A percentile compares a stretch with the other conserved stretches of the same genome.
phyloP scores from a whole-genome alignment of 2,888 invertebrate species.

The Agrochola lota region DNA sequence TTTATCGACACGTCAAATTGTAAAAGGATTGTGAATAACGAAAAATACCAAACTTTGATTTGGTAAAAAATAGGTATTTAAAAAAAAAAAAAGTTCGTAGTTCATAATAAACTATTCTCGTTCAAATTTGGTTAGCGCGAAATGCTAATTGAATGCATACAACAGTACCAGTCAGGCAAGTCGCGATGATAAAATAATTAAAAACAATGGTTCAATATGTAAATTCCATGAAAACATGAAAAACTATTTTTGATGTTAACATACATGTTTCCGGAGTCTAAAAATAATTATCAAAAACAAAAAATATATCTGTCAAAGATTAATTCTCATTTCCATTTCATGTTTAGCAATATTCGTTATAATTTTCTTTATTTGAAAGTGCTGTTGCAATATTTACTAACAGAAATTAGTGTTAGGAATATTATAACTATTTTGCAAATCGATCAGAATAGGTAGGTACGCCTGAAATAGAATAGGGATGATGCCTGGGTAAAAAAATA shows the following conservation, averaged over 20 bases:
- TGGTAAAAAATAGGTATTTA: too few species aligned
- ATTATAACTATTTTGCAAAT: not conserved
- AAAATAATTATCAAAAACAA: not conserved
- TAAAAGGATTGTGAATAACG: not conserved
- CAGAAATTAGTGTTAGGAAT: not conserved
- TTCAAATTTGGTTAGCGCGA: not conserved
- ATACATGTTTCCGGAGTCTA: too few species aligned
- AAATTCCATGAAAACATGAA: not conserved
- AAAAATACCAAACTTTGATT: not conserved
- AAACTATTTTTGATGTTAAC: not conserved
- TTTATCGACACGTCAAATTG: not conserved
- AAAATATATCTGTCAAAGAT: not conserved
- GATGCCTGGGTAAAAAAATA: too few species aligned
- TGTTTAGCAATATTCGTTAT: not conserved
- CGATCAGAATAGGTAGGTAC: fast-evolving
- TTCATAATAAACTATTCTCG: not conserved
- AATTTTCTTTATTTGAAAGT: not conserved
- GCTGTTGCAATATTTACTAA: not conserved
- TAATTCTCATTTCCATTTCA: not conserved
- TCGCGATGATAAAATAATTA: not conserved
- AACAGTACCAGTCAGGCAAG: not conserved
- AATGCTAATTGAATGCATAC: slow-evolving; percentile 7
- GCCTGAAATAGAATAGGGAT: not conserved
- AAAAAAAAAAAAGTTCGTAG: too few species aligned
- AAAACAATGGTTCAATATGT: not conserved